Evolutionary conservation across 2,888 invertebrate species (phyloP).

Genomic region (Acholoe squamosa): DNA sequence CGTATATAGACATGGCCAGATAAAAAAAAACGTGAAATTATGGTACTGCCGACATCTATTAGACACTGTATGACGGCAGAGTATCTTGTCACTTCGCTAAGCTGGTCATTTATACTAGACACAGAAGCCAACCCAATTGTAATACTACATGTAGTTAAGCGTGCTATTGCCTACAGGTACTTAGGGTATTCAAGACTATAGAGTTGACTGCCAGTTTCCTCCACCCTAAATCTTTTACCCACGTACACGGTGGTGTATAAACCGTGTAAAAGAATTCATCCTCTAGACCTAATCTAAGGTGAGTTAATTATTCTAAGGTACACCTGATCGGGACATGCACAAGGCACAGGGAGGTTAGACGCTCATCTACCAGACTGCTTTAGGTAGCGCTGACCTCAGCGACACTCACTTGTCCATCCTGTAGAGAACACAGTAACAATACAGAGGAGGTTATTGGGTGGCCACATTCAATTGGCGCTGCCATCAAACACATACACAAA

Average conservation of each 20-base stretch:
- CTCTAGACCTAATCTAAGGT: slow-evolving; percentile 5
- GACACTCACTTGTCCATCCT: slow-evolving; percentile 59
- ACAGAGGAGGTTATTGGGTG: background rate
- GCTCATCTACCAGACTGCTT: slow-evolving; percentile 9
- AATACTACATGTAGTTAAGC: too few relatives aligned
- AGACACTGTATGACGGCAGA: too few relatives aligned
- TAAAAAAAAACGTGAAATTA: too few relatives aligned
- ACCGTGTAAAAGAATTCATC: background rate
- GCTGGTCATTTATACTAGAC: too few relatives aligned
- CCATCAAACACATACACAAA: background rate
- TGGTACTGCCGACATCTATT: too few relatives aligned
- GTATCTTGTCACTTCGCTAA: too few relatives aligned
- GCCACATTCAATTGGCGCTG: slow-evolving; percentile 67
- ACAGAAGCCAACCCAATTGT: too few relatives aligned
- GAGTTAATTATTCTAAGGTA: background rate
- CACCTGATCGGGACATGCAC: slow-evolving; percentile 28
- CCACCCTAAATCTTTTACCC: too few relatives aligned
- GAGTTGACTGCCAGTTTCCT: too few relatives aligned
- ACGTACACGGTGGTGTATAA: background rate
- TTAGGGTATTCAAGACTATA: too few relatives aligned
- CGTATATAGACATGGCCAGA: too few relatives aligned
- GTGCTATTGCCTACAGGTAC: too few relatives aligned
- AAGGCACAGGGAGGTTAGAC: background rate
- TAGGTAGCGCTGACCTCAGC: background rate
- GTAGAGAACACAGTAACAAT: slow-evolving; percentile 48